Percentiles rank a stretch among this genome's conserved stretches.
Conservation (phyloP, 2,797 vertebrate species). For the Pipistrellus pipistrellus region DNA sequence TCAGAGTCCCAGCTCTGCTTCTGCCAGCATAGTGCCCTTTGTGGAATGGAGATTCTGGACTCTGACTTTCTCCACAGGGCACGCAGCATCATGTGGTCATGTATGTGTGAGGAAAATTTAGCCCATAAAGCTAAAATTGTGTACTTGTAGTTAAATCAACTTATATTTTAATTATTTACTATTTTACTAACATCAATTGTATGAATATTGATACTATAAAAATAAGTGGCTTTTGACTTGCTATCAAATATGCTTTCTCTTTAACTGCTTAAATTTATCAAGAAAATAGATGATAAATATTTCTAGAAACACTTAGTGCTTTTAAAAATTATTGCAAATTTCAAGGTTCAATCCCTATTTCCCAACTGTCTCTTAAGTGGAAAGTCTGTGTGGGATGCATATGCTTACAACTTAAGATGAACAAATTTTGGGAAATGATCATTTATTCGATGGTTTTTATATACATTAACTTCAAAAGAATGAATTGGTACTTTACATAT, state of each 20-base stretch:
- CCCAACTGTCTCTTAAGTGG: background rate
- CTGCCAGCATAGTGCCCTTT: background rate
- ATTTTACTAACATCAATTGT: background rate
- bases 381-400: background rate
- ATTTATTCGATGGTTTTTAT: background rate
- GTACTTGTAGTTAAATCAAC: background rate
- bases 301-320: background rate
- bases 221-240: background rate
- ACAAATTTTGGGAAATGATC: background rate
- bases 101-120: background rate
- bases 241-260: background rate
- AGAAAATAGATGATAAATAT: background rate
- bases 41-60: background rate
- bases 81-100: background rate
- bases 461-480: background rate
- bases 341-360: background rate
- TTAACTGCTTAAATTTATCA: background rate
- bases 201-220: background rate
- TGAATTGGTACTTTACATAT: background rate
- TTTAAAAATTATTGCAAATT: constrained; percentile 27
- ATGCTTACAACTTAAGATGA: background rate
- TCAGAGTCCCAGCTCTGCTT: background rate
- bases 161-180: background rate
- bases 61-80: background rate
- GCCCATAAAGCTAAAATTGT: background rate